Conservation (phyloP, 2,888 invertebrate species). For the Drepanosiphum platanoidis region DNA sequence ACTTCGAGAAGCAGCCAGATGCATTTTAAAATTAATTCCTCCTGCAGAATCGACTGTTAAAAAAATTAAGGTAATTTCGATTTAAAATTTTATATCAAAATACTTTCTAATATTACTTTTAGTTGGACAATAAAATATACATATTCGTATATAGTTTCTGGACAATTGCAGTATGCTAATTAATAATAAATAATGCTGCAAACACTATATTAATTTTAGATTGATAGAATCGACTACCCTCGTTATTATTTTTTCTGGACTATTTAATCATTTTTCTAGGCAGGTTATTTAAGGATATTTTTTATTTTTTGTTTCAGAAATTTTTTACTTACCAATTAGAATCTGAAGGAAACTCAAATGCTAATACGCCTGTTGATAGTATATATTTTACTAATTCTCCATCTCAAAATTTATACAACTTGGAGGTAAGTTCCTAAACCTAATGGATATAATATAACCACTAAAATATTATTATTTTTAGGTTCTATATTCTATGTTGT, state of each 20-base stretch:
- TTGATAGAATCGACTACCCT: too few species aligned
- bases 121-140: neutral
- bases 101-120: neutral
- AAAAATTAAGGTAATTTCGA: conserved; percentile 69
- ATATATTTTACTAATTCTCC: conserved; percentile 78
- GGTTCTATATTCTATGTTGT: conserved; percentile 88
- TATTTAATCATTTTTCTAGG: neutral
- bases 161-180: conserved; percentile 64
- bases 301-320: conserved; percentile 20
- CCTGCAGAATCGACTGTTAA: conserved; percentile 76
- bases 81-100: conserved; percentile 62
- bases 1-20: conserved; percentile 84
- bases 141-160: conserved; percentile 64
- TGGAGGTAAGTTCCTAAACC: conserved; percentile 71
- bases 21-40: conserved; percentile 82
- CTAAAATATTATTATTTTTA: conserved; percentile 66
- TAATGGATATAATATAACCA: neutral
- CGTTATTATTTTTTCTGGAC: too few species aligned
- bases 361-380: conserved; percentile 69
- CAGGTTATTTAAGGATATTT: neutral
- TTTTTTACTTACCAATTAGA: conserved; percentile 41
- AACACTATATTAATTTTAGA: neutral
- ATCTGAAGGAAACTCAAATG: conserved; percentile 23
- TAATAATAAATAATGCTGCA: neutral
- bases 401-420: conserved; percentile 79